A percentile compares a stretch with the other conserved stretches of the same genome.
Conservation (phyloP, 1,140 invertebrate species). For the Eriocheir sinensis region DNA sequence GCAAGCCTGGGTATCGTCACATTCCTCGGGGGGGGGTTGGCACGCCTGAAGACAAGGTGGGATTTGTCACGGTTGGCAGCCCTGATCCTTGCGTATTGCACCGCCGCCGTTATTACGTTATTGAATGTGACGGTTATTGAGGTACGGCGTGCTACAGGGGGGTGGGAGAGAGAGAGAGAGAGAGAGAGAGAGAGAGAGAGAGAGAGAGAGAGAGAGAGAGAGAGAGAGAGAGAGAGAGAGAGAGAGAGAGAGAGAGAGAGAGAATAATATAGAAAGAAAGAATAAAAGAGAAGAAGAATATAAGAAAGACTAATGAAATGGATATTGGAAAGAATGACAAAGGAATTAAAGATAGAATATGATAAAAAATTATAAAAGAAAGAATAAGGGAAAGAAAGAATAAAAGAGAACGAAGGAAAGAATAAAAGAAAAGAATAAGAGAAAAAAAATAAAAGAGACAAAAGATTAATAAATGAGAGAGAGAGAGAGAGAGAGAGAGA, state of each 20-base stretch:
- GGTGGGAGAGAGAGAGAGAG: too few relatives aligned
- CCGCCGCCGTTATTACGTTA: neutral
- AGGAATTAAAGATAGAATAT: neutral
- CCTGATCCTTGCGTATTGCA: neutral
- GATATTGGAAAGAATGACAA: too few relatives aligned
- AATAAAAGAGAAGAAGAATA: neutral
- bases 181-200: slow-evolving; percentile 8
- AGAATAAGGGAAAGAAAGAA: neutral
- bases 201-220: slow-evolving; percentile 22
- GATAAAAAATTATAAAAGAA: neutral
- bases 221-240: slow-evolving; percentile 17
- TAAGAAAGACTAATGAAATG: too few relatives aligned
- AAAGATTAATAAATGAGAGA: too few relatives aligned
- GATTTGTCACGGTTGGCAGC: neutral
- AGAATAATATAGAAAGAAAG: neutral
- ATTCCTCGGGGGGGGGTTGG: neutral
- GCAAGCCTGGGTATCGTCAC: neutral
- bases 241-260: slow-evolving; percentile 4
- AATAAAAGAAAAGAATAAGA: neutral
- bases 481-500: slow-evolving; percentile 5
- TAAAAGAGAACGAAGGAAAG: neutral
- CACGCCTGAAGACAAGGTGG: neutral
- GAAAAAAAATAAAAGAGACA: neutral
- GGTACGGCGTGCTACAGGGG: neutral
- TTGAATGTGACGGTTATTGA: slow-evolving; percentile 24